phyloP scores from a whole-genome alignment of 2,888 invertebrate species.

The Himalopsyche kuldschensis region DNA sequence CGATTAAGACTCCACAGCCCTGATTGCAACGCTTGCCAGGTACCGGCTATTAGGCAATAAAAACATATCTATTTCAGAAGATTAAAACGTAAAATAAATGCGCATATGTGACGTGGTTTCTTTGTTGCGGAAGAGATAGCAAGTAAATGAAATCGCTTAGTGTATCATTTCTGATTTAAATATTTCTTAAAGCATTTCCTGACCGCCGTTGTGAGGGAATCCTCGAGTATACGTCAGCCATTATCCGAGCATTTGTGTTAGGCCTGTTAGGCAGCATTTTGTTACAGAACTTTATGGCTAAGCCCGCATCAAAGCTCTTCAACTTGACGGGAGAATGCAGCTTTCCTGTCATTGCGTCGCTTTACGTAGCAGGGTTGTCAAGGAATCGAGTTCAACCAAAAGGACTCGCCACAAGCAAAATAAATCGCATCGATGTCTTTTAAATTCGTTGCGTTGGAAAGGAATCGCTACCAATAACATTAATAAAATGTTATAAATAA shows the following conservation, averaged over 20 bases:
- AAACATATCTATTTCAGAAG: no score
- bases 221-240: background rate
- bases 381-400: background rate
- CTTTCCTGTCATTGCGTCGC: slow-evolving; percentile 13
- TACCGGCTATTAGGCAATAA: no score
- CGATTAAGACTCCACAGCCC: no score
- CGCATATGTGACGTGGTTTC: no score
- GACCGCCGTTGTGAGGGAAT: background rate
- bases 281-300: background rate
- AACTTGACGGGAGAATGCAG: background rate
- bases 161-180: background rate
- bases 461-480: no score
- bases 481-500: no score
- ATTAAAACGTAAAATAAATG: no score
- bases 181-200: background rate
- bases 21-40: no score
- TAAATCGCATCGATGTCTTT: no score
- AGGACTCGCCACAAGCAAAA: background rate
- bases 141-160: background rate
- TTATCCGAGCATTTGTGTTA: background rate
- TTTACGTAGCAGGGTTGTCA: background rate
- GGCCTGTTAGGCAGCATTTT: background rate
- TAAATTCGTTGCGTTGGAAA: no score
- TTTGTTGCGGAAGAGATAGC: no score
- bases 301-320: slow-evolving; percentile 2